A percentile compares a stretch with the other conserved stretches of the same genome.
Conservation (phyloP, 2,113 vertebrate genomes). For the Phainopepla nitens region DNA sequence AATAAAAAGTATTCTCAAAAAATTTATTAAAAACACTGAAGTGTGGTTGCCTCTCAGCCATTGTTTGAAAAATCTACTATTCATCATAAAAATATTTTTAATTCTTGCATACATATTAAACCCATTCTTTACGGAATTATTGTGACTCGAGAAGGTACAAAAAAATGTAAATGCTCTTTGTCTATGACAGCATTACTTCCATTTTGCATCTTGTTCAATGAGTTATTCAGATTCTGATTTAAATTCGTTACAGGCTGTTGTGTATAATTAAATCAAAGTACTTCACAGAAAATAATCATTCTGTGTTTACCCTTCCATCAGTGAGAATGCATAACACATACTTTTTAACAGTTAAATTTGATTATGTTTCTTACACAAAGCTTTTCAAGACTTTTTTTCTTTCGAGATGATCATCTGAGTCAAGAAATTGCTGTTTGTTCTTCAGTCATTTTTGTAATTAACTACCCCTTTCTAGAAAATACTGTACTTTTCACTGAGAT, state of each 20-base stretch:
- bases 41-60: background rate
- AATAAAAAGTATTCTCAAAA: background rate
- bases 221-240: background rate
- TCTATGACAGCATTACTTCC: background rate
- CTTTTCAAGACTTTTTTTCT: background rate
- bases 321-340: background rate
- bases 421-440: background rate
- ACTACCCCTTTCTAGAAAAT: background rate
- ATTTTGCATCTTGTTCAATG: background rate
- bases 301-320: background rate
- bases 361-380: background rate
- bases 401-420: background rate
- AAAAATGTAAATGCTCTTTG: background rate
- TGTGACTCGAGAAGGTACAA: background rate
- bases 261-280: background rate
- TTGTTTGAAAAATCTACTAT: background rate
- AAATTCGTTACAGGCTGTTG: background rate
- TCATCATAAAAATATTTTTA: conserved; percentile 30
- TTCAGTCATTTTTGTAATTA: background rate
- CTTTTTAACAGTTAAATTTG: background rate
- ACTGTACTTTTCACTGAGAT: background rate
- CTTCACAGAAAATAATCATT: background rate
- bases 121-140: background rate
- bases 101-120: background rate
- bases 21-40: background rate